phyloP scores from a whole-genome alignment of 2,888 invertebrate genomes.

The Alentia gelatinosa region DNA sequence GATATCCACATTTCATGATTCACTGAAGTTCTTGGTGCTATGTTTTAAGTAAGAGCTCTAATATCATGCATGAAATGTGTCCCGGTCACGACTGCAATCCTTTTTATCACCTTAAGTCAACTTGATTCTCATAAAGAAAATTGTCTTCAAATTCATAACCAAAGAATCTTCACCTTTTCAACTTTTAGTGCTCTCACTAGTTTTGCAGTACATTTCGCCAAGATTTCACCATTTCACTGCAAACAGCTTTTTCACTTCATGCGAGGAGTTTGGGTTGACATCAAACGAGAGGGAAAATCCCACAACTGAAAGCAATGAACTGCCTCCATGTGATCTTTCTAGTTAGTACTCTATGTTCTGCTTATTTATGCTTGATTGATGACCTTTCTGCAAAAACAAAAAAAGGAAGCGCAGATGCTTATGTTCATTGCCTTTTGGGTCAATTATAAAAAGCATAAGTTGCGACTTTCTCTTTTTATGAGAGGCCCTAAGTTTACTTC shows the following conservation, averaged over 20 bases:
- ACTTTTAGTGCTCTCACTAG: no score
- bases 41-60: not conserved
- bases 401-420: not conserved
- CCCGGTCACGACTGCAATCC: not conserved
- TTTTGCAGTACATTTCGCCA: not conserved
- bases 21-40: conserved; percentile 37
- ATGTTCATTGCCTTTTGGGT: not conserved
- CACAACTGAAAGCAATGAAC: not conserved
- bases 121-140: no score
- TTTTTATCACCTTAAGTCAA: not conserved
- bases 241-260: not conserved
- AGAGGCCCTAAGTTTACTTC: not conserved
- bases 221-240: not conserved
- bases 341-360: not conserved
- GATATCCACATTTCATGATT: not conserved
- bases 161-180: no score
- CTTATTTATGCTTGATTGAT: not conserved
- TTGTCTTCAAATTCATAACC: no score
- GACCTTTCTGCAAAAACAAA: not conserved
- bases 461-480: not conserved
- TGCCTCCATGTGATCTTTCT: not conserved
- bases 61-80: conserved; percentile 28
- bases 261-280: not conserved
- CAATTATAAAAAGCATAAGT: not conserved
- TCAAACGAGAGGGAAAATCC: not conserved